Base-by-base conservation (phyloP, 1,140 invertebrate species). In the Whitmania pigra region DNA sequence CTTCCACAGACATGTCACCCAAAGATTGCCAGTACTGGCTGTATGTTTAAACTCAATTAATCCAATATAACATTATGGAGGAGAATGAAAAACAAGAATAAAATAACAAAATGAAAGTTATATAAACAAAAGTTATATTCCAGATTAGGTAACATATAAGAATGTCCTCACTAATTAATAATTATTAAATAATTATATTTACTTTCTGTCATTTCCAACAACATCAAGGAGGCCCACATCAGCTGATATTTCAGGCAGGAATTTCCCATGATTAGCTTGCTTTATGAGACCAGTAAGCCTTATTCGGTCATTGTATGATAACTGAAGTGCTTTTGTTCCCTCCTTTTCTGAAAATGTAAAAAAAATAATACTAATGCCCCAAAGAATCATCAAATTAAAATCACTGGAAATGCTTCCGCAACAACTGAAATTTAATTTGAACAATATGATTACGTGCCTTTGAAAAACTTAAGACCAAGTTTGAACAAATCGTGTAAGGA, bases 201-300 rank as follows among this genome's bases (percentile, higher is more conserved):
- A 70, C 69, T 53, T 70, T 53, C 69, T 43, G 40, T 70, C 43
- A 27, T 70, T 54, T n/a, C 69, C 69, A 2, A 70, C 22, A 29
- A 54, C 53, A 49, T 70, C 69, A 70, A 54, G 53, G n/a, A 53
- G 53, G 22, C 40, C 69, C 13, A 49, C 18, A 25, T 70, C 69
- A 70, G 49, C 18, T 22, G 29, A 25, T 18, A 25, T 22, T 18
- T 53, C n/a, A 49, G 69, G n/a, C 43, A 53, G n/a, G n/a, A 22
- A 70, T 70, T 53, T 36, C n/a, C 69, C 69, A 70, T 49, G 49
- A 53, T 36, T 25, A 40, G 49, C 69, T 70, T 70, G 69, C 29
- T 70, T 70, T 25, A 49, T 49, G 22, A 70, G 29, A 53, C 31
- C 53, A 6, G 27, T 22, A n/a, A 70, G 53, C 20, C 53, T 36